phyloP scores from a whole-genome alignment of 2,888 invertebrate genomes.

The Heliconius ethilla region DNA sequence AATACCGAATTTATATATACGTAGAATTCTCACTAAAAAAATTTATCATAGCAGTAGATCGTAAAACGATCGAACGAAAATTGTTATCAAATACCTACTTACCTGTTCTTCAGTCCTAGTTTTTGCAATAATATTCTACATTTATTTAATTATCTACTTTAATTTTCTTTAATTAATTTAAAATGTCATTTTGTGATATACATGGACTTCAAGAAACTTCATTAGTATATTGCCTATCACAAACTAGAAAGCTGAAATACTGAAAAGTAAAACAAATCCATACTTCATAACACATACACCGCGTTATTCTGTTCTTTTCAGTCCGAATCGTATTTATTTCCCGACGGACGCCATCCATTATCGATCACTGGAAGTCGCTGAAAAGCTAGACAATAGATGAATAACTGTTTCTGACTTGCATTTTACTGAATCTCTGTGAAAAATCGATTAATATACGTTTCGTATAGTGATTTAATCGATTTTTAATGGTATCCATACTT shows the following conservation, averaged over 20 bases:
- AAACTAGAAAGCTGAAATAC: neutral
- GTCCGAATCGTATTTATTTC: constrained; percentile 30
- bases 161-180: too few species aligned
- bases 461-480: constrained; percentile 1
- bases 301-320: constrained; percentile 22
- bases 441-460: constrained; percentile 1
- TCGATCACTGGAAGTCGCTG: constrained; percentile 29
- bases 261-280: neutral
- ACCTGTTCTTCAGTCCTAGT: too few species aligned
- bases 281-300: constrained; percentile 20
- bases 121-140: too few species aligned
- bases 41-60: too few species aligned
- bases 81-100: too few species aligned
- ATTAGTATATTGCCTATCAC: neutral
- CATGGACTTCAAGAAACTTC: neutral
- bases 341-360: constrained; percentile 28
- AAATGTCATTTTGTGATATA: neutral
- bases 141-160: too few species aligned
- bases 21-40: too few species aligned
- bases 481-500: neutral
- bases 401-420: constrained; percentile 25
- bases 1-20: too few species aligned
- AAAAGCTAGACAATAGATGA: constrained; percentile 30
- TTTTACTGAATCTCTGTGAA: constrained; percentile 15
- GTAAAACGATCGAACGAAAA: too few species aligned